Evolutionary conservation across 2,888 invertebrate genomes (phyloP), one percentile per base, ranked within the genome.

Genomic region (Troides helena): DNA sequence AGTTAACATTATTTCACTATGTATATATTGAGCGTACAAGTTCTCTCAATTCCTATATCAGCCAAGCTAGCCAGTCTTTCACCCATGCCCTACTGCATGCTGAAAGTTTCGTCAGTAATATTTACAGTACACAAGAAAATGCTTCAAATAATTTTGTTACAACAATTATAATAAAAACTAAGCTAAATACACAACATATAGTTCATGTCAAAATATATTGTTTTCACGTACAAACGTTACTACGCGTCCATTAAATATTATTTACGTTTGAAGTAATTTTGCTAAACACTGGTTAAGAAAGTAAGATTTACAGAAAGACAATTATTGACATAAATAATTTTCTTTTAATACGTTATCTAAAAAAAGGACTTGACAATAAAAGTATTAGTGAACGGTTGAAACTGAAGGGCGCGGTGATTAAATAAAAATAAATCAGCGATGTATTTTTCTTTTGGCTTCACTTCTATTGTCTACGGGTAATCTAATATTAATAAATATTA

Each of bases 21-120:
- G 77, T 85, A 82, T 84, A 85, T 81, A 78, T 89, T 92, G 91
- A 90, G 91, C 90, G 87, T 89, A 87, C 84, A 83, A 82, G 84
- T 89, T 90, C 82, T 87, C 85, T 90, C 91, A 91, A 92, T 91
- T 91, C 91, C 90, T 90, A 88, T 81, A 82, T 88, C 85, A 87
- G 88, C 86, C 86, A 88, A 88, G 87, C 87, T 81, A 84, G 81
- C 82, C 81, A 79, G 80, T 79, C 79, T 75, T 77, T 73, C 75
- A 78, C 78, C 79, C 80, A 78, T 79, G 77, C 78, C 79, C 76
- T 75, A 80, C 78, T 75, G 75, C 74, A 74, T 69, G 73, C 75
- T 74, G 79, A 77, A 80, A 78, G 79, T 79, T 77, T 74, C 75
- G 76, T 82, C 78, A 79, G 81, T 79, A 83, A 83, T 82, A 81